Evolutionary conservation across 1,140 invertebrate genomes (phyloP).

Genomic region (Carcinoscorpius rotundicauda): DNA sequence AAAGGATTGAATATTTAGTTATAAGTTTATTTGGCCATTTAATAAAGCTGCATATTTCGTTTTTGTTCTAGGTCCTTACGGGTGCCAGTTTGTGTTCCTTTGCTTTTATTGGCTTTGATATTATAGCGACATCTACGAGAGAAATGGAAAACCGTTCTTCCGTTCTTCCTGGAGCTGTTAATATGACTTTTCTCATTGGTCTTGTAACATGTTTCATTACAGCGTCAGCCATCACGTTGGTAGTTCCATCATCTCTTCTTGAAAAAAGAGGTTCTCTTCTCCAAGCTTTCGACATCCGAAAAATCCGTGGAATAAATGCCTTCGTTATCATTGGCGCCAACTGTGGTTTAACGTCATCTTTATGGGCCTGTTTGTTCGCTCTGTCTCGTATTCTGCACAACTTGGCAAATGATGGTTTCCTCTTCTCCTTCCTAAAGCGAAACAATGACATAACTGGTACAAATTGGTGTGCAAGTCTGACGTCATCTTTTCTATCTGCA

Average conservation of each 20-base stretch:
- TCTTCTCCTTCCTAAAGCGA: too few species aligned
- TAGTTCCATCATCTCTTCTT: conserved; percentile 12
- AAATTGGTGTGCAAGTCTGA: too few species aligned
- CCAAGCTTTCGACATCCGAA: conserved; percentile 11
- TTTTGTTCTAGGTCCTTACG: too few species aligned
- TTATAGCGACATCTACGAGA: conserved; percentile 25
- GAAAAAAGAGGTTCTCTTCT: conserved; percentile 11
- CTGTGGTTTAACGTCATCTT: conserved; percentile 6
- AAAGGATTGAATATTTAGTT: too few species aligned
- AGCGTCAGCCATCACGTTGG: conserved; percentile 6
- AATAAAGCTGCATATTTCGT: too few species aligned
- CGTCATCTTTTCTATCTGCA: too few species aligned
- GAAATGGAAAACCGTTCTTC: conserved; percentile 15
- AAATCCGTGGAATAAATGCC: conserved; percentile 13
- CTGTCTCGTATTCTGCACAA: background rate
- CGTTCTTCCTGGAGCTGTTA: conserved; percentile 7
- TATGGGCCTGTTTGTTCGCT: conserved; percentile 9
- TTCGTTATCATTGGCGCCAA: conserved; percentile 15
- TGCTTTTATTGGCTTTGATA: conserved; percentile 31
- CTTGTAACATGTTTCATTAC: conserved; percentile 4
- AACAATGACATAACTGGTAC: too few species aligned
- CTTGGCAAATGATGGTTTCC: too few species aligned
- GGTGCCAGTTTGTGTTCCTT: conserved; percentile 23
- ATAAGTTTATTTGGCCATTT: too few species aligned
- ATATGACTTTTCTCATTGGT: conserved; percentile 6